A percentile compares a stretch with the other conserved stretches of the same genome.
Evolutionary conservation across 2,888 invertebrate species (phyloP).

Genomic region (Acleris sparsana): DNA sequence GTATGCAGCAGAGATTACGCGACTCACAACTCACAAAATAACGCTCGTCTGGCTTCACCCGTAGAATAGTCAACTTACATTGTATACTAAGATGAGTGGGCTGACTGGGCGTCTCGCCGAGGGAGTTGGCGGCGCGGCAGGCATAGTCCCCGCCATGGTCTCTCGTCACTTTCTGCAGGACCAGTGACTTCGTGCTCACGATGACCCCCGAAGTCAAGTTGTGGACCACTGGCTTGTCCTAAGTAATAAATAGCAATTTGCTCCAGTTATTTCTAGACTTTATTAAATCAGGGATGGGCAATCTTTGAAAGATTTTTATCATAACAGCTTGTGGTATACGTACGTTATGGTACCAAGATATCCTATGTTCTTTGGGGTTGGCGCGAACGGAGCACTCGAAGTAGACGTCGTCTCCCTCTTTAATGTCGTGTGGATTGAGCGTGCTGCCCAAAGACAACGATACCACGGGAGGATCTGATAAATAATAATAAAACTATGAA

Average conservation of each 20-base stretch:
- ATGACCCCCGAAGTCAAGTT: conserved; percentile 93
- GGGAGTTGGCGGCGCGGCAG: conserved; percentile 91
- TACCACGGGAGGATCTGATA: conserved; percentile 89
- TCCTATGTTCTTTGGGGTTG: conserved; percentile 92
- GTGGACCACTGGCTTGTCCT: conserved; percentile 91
- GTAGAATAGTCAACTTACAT: conserved; percentile 85
- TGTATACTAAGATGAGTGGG: conserved; percentile 90
- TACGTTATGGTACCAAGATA: conserved; percentile 95
- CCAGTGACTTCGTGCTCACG: conserved; percentile 94
- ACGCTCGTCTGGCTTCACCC: too few species aligned
- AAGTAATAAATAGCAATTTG: neutral
- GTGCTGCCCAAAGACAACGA: conserved; percentile 92
- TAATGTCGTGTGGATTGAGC: conserved; percentile 93
- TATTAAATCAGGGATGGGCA: too few species aligned
- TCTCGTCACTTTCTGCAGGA: conserved; percentile 92
- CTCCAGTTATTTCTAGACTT: too few species aligned
- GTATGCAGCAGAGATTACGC: too few species aligned
- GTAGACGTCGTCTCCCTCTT: conserved; percentile 95
- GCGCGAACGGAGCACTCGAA: conserved; percentile 94
- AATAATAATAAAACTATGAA: neutral
- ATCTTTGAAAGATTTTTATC: too few species aligned
- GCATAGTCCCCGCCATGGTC: conserved; percentile 93
- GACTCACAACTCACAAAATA: too few species aligned
- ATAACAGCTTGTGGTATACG: conserved; percentile 67
- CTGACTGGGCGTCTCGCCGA: conserved; percentile 91